Evolutionary conservation across 2,888 invertebrate species (phyloP).

Genomic region (Nephrotoma guestfalica): DNA sequence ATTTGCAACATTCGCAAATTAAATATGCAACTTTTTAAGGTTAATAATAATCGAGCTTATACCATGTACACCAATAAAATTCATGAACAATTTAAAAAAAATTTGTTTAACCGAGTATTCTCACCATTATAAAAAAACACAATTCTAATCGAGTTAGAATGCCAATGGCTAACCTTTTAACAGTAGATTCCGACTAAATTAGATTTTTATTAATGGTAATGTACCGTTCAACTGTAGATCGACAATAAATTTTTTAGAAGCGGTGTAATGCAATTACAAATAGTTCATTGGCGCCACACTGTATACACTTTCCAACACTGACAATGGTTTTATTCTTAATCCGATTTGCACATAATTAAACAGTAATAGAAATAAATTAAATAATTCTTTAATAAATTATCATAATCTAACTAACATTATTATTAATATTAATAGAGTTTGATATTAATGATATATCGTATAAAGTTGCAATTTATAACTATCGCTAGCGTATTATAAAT

Average conservation of each 20-base stretch:
- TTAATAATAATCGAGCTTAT: too few relatives aligned
- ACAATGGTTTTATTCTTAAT: neutral
- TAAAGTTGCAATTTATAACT: neutral
- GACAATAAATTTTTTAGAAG: neutral
- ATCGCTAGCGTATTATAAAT: neutral
- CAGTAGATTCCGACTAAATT: neutral
- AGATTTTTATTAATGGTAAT: neutral
- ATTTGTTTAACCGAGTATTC: neutral
- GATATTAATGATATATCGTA: neutral
- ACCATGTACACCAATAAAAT: neutral
- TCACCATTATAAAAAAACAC: neutral
- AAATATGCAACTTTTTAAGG: too few relatives aligned
- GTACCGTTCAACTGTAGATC: neutral
- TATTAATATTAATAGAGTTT: neutral
- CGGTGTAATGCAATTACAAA: neutral
- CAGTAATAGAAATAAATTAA: neutral
- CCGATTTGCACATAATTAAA: neutral
- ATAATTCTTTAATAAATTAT: neutral
- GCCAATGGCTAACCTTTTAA: neutral
- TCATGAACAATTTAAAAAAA: neutral
- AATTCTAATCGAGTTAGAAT: neutral
- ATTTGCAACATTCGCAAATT: too few relatives aligned
- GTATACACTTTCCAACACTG: neutral
- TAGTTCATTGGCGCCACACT: neutral
- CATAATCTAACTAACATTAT: neutral